A percentile compares a stretch with the other conserved stretches of the same genome.
Conservation (phyloP, 2,797 vertebrate species). For the Danio kyathit region DNA sequence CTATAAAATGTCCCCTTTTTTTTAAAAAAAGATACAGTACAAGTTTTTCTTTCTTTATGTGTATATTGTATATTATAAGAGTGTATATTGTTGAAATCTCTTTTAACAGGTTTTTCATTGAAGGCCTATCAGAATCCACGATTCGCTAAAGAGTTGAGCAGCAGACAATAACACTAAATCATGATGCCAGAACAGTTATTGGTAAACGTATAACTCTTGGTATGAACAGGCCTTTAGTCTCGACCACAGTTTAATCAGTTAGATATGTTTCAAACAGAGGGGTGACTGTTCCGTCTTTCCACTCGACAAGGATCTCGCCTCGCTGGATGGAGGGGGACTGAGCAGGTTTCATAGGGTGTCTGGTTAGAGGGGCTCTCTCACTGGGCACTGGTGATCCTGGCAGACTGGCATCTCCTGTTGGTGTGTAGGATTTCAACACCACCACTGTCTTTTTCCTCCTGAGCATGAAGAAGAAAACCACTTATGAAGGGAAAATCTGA, state of each 20-base stretch:
- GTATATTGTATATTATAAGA: too few relatives aligned
- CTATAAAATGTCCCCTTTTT: too few relatives aligned
- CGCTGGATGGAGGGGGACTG: slow-evolving; percentile 76
- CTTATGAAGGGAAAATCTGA: neutral
- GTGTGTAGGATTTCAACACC: slow-evolving; percentile 80
- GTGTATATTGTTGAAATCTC: too few relatives aligned
- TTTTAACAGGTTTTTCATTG: too few relatives aligned
- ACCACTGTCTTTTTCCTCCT: slow-evolving; percentile 85
- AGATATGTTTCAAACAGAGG: slow-evolving; percentile 81
- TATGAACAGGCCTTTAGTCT: too few relatives aligned
- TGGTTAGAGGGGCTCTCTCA: slow-evolving; percentile 75
- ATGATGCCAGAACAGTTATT: too few relatives aligned
- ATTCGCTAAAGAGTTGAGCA: too few relatives aligned
- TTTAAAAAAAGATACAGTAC: too few relatives aligned
- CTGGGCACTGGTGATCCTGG: slow-evolving; percentile 73
- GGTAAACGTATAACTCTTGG: too few relatives aligned
- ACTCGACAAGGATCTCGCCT: slow-evolving; percentile 89
- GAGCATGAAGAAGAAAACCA: slow-evolving; percentile 7
- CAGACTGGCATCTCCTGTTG: slow-evolving; percentile 66
- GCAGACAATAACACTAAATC: too few relatives aligned
- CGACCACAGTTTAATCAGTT: slow-evolving; percentile 51
- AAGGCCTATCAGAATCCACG: too few relatives aligned
- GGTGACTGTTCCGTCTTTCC: slow-evolving; percentile 88
- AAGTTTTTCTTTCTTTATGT: too few relatives aligned
- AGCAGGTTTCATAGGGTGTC: slow-evolving; percentile 73